Evolutionary conservation across 1,140 invertebrate genomes (phyloP).

Genomic region (Macrocentrus cingulum): DNA sequence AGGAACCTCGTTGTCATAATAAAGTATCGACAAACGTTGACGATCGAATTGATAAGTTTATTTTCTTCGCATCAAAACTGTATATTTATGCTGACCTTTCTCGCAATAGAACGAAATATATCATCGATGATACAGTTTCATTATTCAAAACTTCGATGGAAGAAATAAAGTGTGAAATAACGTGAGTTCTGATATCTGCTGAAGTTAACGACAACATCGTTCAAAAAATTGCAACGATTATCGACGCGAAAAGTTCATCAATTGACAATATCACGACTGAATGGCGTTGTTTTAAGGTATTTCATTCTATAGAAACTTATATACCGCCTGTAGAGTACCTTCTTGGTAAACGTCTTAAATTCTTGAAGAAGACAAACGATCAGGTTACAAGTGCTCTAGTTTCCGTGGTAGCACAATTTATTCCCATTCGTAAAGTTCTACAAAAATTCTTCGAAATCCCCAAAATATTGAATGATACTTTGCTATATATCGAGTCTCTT

Average conservation of each 20-base stretch:
- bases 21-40: neutral
- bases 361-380: neutral
- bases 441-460: constrained; percentile 8
- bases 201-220: neutral
- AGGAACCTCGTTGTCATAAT: neutral
- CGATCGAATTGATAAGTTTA: neutral
- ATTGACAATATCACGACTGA: neutral
- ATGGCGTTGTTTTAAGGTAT: neutral
- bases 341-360: neutral
- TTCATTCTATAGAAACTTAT: neutral
- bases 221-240: neutral
- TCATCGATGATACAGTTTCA: neutral
- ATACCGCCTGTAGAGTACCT: neutral
- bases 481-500: neutral
- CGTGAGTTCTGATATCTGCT: neutral
- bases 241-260: neutral
- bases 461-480: neutral
- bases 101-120: neutral
- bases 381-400: neutral
- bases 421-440: constrained; percentile 9
- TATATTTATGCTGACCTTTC: neutral
- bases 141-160: neutral
- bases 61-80: too few relatives aligned
- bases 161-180: neutral
- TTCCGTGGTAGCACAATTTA: constrained; percentile 36